These are phyloP conservation scores for Drosophila koepferae DNA, from an alignment of 2,888 invertebrate genomes.

Conservation along the genomic window DNA sequence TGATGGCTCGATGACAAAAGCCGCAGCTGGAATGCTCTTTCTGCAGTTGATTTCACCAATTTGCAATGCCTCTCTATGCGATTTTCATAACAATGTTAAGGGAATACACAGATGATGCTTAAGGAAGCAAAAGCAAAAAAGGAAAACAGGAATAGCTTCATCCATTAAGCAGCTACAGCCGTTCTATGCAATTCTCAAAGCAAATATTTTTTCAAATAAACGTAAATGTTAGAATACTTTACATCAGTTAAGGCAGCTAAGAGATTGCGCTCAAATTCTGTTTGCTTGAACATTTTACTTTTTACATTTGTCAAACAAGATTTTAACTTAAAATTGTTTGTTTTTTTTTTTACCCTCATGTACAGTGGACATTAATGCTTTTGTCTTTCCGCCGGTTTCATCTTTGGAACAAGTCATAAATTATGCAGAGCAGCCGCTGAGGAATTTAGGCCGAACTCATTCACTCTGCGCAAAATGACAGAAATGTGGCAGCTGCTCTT, in stretches of 20 bases:
- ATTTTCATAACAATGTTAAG: not conserved
- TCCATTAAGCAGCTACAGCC: not conserved
- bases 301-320: constrained; percentile 18
- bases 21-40: constrained; percentile 15
- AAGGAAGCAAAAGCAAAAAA: not conserved
- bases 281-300: not conserved
- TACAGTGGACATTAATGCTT: not conserved
- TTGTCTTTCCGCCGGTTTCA: not conserved
- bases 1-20: not conserved
- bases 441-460: not conserved
- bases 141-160: not conserved
- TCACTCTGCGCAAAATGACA: not conserved
- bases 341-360: constrained; percentile 3
- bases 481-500: not conserved
- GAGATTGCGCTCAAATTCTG: not conserved
- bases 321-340: constrained; percentile 19
- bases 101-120: not conserved
- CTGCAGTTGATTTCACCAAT: not conserved
- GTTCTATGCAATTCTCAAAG: not conserved
- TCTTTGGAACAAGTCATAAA: constrained; percentile 1
- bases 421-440: not conserved
- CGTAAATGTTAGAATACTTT: not conserved
- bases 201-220: not conserved
- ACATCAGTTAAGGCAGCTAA: not conserved
- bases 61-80: not conserved